Evolutionary conservation across 2,888 invertebrate species (phyloP), one percentile per base, ranked within the genome.

Genomic region (Pedicia rivosa): DNA sequence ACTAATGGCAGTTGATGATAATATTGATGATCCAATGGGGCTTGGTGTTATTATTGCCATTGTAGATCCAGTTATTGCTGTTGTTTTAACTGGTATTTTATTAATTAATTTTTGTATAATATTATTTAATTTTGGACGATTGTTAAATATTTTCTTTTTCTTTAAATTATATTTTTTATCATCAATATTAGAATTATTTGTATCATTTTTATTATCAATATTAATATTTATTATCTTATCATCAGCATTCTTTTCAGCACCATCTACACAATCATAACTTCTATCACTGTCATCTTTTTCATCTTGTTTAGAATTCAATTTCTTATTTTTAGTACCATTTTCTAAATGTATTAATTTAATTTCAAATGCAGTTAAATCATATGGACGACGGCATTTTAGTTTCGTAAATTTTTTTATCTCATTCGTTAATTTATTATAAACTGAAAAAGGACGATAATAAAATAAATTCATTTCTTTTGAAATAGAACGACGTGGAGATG

Each of bases 381-480:
- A 66, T 1, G 82, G 82, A 47, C 74, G 69, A 53, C 82, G 67
- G 43, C 78, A 66, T 55, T 77, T 78, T 35, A 50, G 51, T 37
- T 50, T 44, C n/a, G 57, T 54, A 17, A 51, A 43, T 42, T 48
- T 47, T 34, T 36, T 38, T 33, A 37, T 35, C 35, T 48, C 45
- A 45, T 59, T 59, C 42, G 65, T 62, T 41, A 61, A 54, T 44
- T 53, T 52, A 53, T 63, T 55, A 48, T 57, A 57, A 56, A 63
- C 59, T 53, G 16, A 5, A 8, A 14, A 4, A 5, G 37, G 28
- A 12, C 55, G 55, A 42, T 52, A 53, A 45, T 54, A 60, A 43
- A 51, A 76, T 55, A 83, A 71, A 53, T 72, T 70, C 65, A 82
- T 66, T 64, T 79, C 78, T 55, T 72, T 74, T 55, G 79, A 77